Percentiles rank a stretch among this genome's conserved stretches.
These are phyloP conservation scores for Pandion haliaetus DNA, from an alignment of 2,113 vertebrate genomes.

Conservation along the genomic window DNA sequence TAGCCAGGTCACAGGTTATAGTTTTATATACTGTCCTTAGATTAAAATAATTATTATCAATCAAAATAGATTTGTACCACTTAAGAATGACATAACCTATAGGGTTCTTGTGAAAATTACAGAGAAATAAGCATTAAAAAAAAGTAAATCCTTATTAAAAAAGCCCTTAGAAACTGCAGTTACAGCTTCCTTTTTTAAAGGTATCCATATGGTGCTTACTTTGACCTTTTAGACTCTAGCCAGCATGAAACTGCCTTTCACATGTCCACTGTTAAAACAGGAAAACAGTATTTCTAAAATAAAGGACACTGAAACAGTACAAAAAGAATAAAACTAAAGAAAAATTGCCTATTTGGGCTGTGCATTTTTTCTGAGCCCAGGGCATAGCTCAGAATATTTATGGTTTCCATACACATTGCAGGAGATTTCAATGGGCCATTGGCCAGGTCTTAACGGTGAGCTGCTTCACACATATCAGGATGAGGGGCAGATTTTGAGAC, in stretches of 20 bases:
- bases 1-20: neutral
- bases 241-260: neutral
- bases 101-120: neutral
- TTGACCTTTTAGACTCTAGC: neutral
- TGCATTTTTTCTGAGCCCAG: neutral
- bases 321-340: neutral
- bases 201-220: neutral
- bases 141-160: neutral
- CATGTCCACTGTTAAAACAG: neutral
- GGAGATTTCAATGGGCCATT: neutral
- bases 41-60: neutral
- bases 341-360: neutral
- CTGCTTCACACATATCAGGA: neutral
- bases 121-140: neutral
- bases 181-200: neutral
- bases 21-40: neutral
- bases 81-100: neutral
- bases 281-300: neutral
- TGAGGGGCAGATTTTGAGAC: neutral
- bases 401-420: neutral
- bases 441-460: neutral
- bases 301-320: neutral
- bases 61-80: neutral
- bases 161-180: neutral
- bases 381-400: neutral